These are phyloP conservation scores for Halictus ligatus DNA, from an alignment of 2,888 invertebrate genomes.

Conservation along the genomic window DNA sequence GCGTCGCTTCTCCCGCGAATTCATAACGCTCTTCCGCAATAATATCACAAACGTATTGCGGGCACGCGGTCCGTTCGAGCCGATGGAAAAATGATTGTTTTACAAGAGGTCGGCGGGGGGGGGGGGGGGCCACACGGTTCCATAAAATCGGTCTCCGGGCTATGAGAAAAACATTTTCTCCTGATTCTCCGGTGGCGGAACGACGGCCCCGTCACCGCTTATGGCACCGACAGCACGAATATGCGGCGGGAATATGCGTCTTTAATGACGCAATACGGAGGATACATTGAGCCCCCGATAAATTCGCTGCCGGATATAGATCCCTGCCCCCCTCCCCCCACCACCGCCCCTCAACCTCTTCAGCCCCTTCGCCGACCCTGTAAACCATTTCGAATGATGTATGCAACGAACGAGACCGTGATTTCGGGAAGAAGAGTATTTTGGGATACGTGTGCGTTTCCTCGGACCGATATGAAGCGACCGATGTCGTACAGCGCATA, in stretches of 20 bases:
- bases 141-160: constrained; percentile 44
- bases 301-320: constrained; percentile 26
- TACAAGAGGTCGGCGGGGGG: constrained; percentile 55
- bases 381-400: constrained; percentile 31
- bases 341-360: neutral
- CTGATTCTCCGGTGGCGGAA: constrained; percentile 39
- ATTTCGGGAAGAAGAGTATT: constrained; percentile 6
- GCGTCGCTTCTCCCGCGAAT: constrained; percentile 31
- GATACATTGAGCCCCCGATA: constrained; percentile 40
- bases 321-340: neutral
- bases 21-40: constrained; percentile 56
- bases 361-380: neutral
- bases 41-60: constrained; percentile 61
- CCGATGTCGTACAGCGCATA: neutral
- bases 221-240: neutral
- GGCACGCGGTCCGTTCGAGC: constrained; percentile 31
- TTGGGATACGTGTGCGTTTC: neutral
- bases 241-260: constrained; percentile 14
- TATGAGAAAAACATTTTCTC: constrained; percentile 65
- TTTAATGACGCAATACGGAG: constrained; percentile 52
- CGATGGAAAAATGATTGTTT: constrained; percentile 71
- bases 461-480: neutral
- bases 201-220: constrained; percentile 25
- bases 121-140: constrained; percentile 24
- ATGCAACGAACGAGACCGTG: constrained; percentile 34